These are phyloP conservation scores for Bruchidius siliquastri DNA, from an alignment of 2,888 invertebrate species.

Conservation along the genomic window DNA sequence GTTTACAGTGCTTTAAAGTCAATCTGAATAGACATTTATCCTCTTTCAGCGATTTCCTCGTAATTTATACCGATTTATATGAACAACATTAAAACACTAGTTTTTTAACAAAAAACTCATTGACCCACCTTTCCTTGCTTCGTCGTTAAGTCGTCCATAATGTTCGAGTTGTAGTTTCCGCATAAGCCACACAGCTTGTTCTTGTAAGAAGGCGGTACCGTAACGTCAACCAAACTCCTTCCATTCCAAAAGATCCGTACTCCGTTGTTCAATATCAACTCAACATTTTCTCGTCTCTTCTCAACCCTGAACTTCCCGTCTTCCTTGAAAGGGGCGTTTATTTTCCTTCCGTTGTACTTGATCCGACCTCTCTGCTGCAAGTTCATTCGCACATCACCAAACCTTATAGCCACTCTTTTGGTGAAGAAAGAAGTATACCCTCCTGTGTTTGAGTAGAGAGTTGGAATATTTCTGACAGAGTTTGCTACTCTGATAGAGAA, in stretches of 20 bases:
- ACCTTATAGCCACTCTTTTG: conserved; percentile 78
- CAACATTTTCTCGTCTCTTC: conserved; percentile 62
- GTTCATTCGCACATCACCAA: conserved; percentile 70
- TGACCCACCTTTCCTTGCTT: conserved; percentile 52
- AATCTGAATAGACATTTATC: too few species aligned
- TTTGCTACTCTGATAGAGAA: conserved; percentile 89
- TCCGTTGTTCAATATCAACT: conserved; percentile 67
- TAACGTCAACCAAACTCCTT: conserved; percentile 81
- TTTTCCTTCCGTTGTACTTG: conserved; percentile 77
- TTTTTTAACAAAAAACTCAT: too few species aligned
- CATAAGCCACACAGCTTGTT: conserved; percentile 84
- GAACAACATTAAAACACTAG: too few species aligned
- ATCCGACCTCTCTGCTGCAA: conserved; percentile 81
- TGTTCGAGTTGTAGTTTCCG: conserved; percentile 87
- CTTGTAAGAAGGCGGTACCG: conserved; percentile 71
- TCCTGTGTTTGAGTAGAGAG: conserved; percentile 38
- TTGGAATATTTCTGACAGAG: conserved; percentile 45
- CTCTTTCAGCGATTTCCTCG: too few species aligned
- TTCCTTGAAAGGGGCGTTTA: conserved; percentile 41
- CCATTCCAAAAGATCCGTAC: conserved; percentile 90
- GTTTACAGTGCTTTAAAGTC: too few species aligned
- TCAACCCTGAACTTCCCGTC: conserved; percentile 55
- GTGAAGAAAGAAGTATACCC: conserved; percentile 81
- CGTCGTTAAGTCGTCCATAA: conserved; percentile 75
- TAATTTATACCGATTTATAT: too few species aligned